These are phyloP conservation scores for Nasonovia ribisnigri DNA, from an alignment of 2,888 invertebrate species.

Conservation along the genomic window DNA sequence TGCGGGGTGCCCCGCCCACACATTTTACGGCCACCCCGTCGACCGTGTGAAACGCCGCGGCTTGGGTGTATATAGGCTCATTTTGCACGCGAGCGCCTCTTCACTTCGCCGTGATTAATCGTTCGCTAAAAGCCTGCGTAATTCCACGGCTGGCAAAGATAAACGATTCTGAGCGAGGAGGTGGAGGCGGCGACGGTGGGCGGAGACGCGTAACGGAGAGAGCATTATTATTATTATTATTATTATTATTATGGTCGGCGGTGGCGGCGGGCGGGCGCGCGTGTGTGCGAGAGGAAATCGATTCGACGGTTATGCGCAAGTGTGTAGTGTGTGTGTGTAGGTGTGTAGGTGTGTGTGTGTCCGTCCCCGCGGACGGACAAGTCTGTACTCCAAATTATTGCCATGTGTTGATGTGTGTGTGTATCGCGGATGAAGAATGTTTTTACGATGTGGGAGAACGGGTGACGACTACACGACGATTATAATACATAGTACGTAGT, in stretches of 20 bases:
- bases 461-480: background rate
- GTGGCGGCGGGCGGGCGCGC: background rate
- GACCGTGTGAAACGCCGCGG: background rate
- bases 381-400: background rate
- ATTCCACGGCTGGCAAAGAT: conserved; percentile 60
- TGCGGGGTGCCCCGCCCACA: background rate
- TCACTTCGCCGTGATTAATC: conserved; percentile 57
- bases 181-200: background rate
- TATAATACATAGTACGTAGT: background rate
- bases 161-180: conserved; percentile 43
- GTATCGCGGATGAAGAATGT: background rate
- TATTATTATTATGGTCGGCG: conserved; percentile 29
- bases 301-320: conserved; percentile 28
- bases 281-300: conserved; percentile 61
- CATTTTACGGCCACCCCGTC: background rate
- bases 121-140: conserved; percentile 58
- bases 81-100: conserved; percentile 39
- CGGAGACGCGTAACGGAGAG: background rate
- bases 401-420: background rate
- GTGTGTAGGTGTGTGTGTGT: background rate
- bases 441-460: background rate
- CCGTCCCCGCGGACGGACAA: background rate
- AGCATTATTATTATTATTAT: conserved; percentile 17
- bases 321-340: background rate
- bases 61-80: conserved; percentile 10